These are phyloP conservation scores for Manis pentadactyla DNA, from an alignment of 2,797 vertebrate species.

Conservation along the genomic window DNA sequence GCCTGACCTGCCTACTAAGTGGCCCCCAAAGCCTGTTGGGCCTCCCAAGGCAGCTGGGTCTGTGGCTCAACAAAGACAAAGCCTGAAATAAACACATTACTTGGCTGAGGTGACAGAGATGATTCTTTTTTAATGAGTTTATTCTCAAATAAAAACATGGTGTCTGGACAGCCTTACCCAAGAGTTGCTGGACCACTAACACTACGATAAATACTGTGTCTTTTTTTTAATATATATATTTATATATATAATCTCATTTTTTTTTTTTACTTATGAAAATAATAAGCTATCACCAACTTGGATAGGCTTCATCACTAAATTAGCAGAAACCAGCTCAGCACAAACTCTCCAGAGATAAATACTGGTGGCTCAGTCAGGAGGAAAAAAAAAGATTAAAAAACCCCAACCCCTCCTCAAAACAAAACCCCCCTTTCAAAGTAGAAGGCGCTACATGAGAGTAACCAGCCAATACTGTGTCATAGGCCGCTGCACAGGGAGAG, in stretches of 20 bases:
- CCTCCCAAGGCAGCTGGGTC: slow-evolving; percentile 60
- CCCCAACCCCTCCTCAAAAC: slow-evolving; percentile 72
- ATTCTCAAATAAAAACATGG: slow-evolving; percentile 82
- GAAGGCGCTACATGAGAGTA: slow-evolving; percentile 86
- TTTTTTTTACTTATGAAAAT: slow-evolving; percentile 84
- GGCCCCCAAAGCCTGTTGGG: neutral
- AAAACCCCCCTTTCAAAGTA: slow-evolving; percentile 79
- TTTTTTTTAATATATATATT: slow-evolving; percentile 76
- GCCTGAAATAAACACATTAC: slow-evolving; percentile 82
- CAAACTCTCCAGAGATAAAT: slow-evolving; percentile 89
- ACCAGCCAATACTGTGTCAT: slow-evolving; percentile 83
- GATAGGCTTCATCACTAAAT: slow-evolving; percentile 87
- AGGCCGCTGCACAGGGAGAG: slow-evolving; percentile 75
- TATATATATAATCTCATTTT: slow-evolving; percentile 81
- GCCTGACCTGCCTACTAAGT: slow-evolving; percentile 21
- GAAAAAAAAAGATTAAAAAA: slow-evolving; percentile 78
- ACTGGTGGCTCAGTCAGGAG: slow-evolving; percentile 88
- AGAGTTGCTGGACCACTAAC: slow-evolving; percentile 84
- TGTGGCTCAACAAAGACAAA: slow-evolving; percentile 65
- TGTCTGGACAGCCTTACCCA: slow-evolving; percentile 84
- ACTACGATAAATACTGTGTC: slow-evolving; percentile 84
- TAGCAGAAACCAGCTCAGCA: slow-evolving; percentile 90
- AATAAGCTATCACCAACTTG: slow-evolving; percentile 87
- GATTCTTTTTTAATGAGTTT: slow-evolving; percentile 85
- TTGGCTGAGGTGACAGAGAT: slow-evolving; percentile 85